Evolutionary conservation across 2,888 invertebrate genomes (phyloP), one percentile per base, ranked within the genome.

Genomic region (Philopedon plagiatum): DNA sequence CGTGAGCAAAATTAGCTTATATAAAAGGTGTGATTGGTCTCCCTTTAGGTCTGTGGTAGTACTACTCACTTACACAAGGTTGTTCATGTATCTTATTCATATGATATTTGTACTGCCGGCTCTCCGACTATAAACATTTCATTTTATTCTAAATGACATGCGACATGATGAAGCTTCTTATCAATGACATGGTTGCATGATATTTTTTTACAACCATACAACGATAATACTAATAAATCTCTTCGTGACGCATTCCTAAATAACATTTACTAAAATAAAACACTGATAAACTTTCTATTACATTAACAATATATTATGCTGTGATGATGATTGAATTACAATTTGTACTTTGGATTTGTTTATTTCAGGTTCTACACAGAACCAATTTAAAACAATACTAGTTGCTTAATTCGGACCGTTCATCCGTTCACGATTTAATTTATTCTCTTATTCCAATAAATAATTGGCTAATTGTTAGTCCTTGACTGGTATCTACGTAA

Each of bases 321-420:
- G 8, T 18, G 19, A 13, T 44, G 13, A 41, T 41, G 1, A 44
- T 19, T 11, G 13, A 23, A n/a, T 26, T 26, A 26, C n/a, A 49
- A 26, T 5, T 13, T 26, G 49, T 26, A 49, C 49, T 49, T 49
- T 49, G 49, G 49, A 49, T 26, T 49, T 49, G 26, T 49, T 49
- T 49, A 26, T 49, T 49, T 13, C 49, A 49, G 49, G 13, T 23
- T 49, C 26, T 23, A 49, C 13, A 1, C n/a, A 49, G 5, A 49
- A 49, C 26, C 23, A 49, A 49, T 23, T 21, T 11, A 2, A 26
- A 49, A 5, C 18, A 18, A n/a, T 49, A 41, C 5, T 41, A 9
- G 46, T 26, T 23, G 26, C 49, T 46, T 21, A 46, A 49, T 23
- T 49, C 13, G 4, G 13, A 49, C 19, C 13, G 13, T 26, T n/a